Percentiles rank a stretch among this genome's conserved stretches.
phyloP scores from a whole-genome alignment of 53 echinoderm and acorn worm genomes.

The Apostichopus leukothele region DNA sequence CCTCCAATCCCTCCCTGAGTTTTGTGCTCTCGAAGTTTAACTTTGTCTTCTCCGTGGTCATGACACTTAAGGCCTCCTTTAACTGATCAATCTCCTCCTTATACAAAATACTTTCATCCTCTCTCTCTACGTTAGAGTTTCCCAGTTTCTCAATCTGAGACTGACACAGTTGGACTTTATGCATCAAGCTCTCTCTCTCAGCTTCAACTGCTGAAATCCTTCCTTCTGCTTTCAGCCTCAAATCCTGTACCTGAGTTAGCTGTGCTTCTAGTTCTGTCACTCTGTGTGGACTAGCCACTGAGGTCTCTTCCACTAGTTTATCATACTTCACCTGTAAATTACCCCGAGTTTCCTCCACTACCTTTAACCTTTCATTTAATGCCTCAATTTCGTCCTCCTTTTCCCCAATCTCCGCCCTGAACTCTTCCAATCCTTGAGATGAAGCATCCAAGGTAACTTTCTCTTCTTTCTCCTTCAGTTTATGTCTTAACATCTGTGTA shows the following conservation, averaged over 20 bases:
- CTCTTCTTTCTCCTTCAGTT: conserved; percentile 51
- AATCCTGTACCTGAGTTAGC: conserved; percentile 46
- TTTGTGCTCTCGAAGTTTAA: conserved; percentile 55
- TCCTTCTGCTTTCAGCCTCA: conserved; percentile 41
- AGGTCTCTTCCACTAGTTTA: conserved; percentile 59
- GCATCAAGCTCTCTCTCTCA: conserved; percentile 1
- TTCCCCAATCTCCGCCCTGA: conserved; percentile 65
- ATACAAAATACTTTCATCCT: conserved; percentile 24
- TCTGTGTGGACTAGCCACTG: conserved; percentile 54
- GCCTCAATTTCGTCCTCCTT: conserved; percentile 67
- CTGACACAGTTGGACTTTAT: conserved; percentile 26
- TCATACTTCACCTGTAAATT: conserved; percentile 74
- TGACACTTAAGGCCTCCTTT: conserved; percentile 18
- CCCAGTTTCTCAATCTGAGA: conserved; percentile 30
- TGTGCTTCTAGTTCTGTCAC: conserved; percentile 58
- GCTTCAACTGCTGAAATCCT: conserved; percentile 23
- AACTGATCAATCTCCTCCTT: conserved; percentile 17
- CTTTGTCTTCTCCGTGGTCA: conserved; percentile 27
- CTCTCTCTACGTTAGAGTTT: conserved; percentile 44
- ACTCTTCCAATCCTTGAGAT: conserved; percentile 60
- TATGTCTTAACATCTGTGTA: conserved; percentile 46
- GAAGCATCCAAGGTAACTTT: conserved; percentile 8
- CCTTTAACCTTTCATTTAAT: conserved; percentile 66
- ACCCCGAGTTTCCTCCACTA: conserved; percentile 55
- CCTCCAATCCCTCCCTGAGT: conserved; percentile 55